Conservation (phyloP, 2,888 invertebrate genomes). For the Drosophila neotestacea region DNA sequence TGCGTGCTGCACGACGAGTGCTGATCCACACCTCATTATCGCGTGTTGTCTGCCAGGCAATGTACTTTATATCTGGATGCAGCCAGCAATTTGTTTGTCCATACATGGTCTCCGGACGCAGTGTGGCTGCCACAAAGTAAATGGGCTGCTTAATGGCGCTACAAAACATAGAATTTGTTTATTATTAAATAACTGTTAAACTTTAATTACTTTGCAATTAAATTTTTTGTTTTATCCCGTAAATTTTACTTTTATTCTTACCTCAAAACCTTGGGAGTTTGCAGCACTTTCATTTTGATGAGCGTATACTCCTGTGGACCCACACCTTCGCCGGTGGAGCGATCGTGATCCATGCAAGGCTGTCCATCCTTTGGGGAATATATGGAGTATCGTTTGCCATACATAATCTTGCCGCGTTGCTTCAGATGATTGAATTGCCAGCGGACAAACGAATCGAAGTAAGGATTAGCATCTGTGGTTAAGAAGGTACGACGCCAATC, state of each 20-base stretch:
- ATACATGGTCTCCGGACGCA: conserved; percentile 99
- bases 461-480: conserved; percentile 99
- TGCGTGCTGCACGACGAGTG: conserved; percentile 94
- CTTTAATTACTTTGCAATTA: too few relatives aligned
- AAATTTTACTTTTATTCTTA: conserved; percentile 76
- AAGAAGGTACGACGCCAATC: conserved; percentile 99
- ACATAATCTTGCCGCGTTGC: conserved; percentile 95
- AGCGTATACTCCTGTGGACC: conserved; percentile 99
- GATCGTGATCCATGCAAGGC: conserved; percentile 99
- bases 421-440: conserved; percentile 97
- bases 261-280: conserved; percentile 87
- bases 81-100: conserved; percentile 99
- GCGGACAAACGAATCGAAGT: conserved; percentile 98
- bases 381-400: conserved; percentile 98
- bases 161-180: background rate
- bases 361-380: conserved; percentile 98
- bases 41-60: conserved; percentile 91
- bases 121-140: conserved; percentile 95
- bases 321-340: conserved; percentile 97
- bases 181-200: background rate
- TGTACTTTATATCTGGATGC: conserved; percentile 96
- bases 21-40: conserved; percentile 93
- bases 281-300: conserved; percentile 94
- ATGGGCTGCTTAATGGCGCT: conserved; percentile 78
- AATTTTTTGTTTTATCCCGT: too few relatives aligned